phyloP scores from a whole-genome alignment of 2,797 vertebrate species.

The Falco peregrinus region DNA sequence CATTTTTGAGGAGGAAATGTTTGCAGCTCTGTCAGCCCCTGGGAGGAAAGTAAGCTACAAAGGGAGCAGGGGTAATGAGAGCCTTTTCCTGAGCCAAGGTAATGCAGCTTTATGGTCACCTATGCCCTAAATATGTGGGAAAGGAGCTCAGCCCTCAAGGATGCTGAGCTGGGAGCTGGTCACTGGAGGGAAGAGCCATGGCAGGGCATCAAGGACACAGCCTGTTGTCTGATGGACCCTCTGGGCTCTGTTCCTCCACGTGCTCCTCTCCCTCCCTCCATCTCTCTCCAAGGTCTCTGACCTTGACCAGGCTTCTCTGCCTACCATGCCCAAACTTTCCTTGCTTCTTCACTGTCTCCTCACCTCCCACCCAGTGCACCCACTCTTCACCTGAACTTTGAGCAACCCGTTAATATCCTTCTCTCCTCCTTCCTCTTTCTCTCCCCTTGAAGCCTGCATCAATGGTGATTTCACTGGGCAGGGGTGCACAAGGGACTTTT shows the following conservation, averaged over 20 bases:
- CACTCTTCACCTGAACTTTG: neutral
- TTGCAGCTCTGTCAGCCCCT: conserved; percentile 3
- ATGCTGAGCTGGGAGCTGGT: neutral
- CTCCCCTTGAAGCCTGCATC: neutral
- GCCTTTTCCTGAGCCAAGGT: neutral
- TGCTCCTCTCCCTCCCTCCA: neutral
- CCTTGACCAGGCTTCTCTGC: neutral
- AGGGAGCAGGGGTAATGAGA: neutral
- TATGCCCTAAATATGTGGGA: conserved; percentile 35
- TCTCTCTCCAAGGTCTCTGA: neutral
- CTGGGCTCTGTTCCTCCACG: neutral
- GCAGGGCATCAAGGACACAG: neutral
- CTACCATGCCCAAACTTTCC: neutral
- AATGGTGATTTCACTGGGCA: neutral
- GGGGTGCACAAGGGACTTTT: rapidly evolving
- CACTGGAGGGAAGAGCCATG: neutral
- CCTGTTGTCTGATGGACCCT: rapidly evolving
- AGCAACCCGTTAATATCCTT: neutral
- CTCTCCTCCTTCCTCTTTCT: neutral
- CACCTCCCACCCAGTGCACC: neutral
- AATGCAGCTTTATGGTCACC: neutral
- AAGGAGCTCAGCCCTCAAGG: neutral
- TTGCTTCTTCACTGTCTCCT: neutral
- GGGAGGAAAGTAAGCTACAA: conserved; percentile 27
- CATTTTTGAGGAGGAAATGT: conserved; percentile 44